Percentiles rank a stretch among this genome's conserved stretches.
Conservation (phyloP, 2,113 vertebrate genomes). For the Tylochromis polylepis region DNA sequence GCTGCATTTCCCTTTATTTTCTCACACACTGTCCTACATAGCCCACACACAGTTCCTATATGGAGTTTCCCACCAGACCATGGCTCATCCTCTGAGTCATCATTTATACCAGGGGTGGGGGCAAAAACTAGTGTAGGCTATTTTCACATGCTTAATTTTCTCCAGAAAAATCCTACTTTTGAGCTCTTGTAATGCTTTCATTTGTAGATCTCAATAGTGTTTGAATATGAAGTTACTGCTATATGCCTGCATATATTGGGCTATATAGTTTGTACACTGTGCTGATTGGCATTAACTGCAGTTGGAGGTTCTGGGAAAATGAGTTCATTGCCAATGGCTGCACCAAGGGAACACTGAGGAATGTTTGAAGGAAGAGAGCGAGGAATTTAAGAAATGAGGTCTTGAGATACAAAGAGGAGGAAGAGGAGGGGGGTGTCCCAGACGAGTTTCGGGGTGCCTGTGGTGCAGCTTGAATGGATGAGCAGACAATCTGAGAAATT, state of each 20-base stretch:
- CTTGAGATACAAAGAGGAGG: conserved; percentile 23
- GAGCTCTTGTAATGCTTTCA: background rate
- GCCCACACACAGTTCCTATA: conserved; percentile 35
- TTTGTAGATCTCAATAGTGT: background rate
- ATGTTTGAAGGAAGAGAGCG: conserved; percentile 63
- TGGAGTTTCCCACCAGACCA: conserved; percentile 44
- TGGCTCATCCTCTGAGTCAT: conserved; percentile 63
- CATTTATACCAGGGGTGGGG: background rate
- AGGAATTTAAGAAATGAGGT: conserved; percentile 52
- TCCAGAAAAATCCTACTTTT: background rate
- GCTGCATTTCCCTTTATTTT: background rate
- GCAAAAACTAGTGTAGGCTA: conserved; percentile 8
- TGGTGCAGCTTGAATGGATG: conserved; percentile 34
- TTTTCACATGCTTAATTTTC: background rate
- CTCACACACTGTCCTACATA: background rate
- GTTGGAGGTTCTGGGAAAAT: conserved; percentile 63
- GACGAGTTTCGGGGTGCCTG: conserved; percentile 32
- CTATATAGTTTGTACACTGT: background rate
- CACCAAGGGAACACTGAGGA: conserved; percentile 59
- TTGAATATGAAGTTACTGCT: background rate
- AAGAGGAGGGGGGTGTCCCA: background rate
- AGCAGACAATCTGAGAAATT: conserved; percentile 10
- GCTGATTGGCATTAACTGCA: conserved; percentile 35
- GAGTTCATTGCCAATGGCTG: conserved; percentile 52
- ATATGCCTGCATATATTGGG: background rate